Conservation (phyloP, 2,888 invertebrate species). For the Trissoscelio sp. region DNA sequence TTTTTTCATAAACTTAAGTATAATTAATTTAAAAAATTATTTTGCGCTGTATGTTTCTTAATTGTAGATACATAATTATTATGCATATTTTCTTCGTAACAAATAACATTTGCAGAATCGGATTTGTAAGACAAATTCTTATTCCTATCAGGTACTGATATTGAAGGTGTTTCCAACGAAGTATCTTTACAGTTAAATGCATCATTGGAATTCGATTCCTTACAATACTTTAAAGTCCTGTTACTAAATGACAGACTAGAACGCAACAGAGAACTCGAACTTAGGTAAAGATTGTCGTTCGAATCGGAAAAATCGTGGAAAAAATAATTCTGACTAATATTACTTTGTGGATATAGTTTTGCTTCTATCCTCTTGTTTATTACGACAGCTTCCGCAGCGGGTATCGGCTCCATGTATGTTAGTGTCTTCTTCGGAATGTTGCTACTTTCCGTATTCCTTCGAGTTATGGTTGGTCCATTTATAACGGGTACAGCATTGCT, state of each 20-base stretch:
- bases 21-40: too few relatives aligned
- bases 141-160: conserved; percentile 47
- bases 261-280: conserved; percentile 46
- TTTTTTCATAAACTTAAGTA: too few relatives aligned
- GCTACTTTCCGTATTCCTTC: conserved; percentile 70
- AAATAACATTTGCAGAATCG: conserved; percentile 32
- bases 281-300: conserved; percentile 44
- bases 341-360: conserved; percentile 78
- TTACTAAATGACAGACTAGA: conserved; percentile 56
- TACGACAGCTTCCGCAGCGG: conserved; percentile 78
- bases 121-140: conserved; percentile 24
- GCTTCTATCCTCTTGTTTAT: conserved; percentile 81
- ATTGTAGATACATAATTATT: conserved; percentile 73
- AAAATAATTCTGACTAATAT: conserved; percentile 76
- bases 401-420: conserved; percentile 79
- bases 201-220: conserved; percentile 33
- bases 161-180: conserved; percentile 16
- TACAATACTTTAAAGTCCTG: conserved; percentile 15
- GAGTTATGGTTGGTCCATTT: conserved; percentile 83
- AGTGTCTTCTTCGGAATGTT: conserved; percentile 76
- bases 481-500: conserved; percentile 84
- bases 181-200: conserved; percentile 40
- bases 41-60: conserved; percentile 54
- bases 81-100: conserved; percentile 60
- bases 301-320: conserved; percentile 68